Base-by-base conservation (phyloP, 1,140 invertebrate species). In the Drosophila tristis region DNA sequence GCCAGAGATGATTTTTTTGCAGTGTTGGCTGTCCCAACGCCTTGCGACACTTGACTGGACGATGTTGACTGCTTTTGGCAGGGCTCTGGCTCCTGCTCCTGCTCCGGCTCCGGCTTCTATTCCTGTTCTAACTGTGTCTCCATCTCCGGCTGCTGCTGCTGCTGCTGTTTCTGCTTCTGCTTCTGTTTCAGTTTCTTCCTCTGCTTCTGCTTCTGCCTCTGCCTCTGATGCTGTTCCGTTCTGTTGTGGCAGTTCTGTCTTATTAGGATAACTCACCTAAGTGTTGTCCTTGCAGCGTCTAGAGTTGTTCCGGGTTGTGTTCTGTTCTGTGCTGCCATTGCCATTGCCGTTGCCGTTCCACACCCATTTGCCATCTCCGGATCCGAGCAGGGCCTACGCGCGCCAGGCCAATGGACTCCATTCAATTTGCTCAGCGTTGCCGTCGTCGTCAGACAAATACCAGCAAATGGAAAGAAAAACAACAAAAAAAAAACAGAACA, bases 161-260 rank as follows among this genome's bases (percentile, higher is more conserved):
- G 4, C 13, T 13, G 11, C 0, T 3, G 35, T 44, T 45, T 56
- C 43, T 48, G 51, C 47, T 48, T 47, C 15, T 31, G 31, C 13
- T 44, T 1, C 56, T 31, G 2, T 2, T 13, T 7, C 0, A 1
- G 35, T 43, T 45, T 51, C 43, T 48, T 39, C 43, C 43, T 31
- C 15, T 67, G 50, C 39, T 60, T 39, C 44, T 53, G 56, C 47
- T 51, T 39, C 47, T 29, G 31, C 16, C 57, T 55, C 25, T 53
- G 39, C 23, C 47, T 43, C 2, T 54, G 54, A 4, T 29, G 48
- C 25, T 35, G 31, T 35, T 11, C 31, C 31, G 20, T 20, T 39
- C 44, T 53, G 35, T 53, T 66, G 74, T 47, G 42, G 44, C 76
- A 61, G 57, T 79, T 74, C 70, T 77, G 73, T 80, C 60, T 74